These are phyloP conservation scores for Dolichallabes microphthalmus DNA, from an alignment of 2,113 vertebrate species.

Conservation along the genomic window DNA sequence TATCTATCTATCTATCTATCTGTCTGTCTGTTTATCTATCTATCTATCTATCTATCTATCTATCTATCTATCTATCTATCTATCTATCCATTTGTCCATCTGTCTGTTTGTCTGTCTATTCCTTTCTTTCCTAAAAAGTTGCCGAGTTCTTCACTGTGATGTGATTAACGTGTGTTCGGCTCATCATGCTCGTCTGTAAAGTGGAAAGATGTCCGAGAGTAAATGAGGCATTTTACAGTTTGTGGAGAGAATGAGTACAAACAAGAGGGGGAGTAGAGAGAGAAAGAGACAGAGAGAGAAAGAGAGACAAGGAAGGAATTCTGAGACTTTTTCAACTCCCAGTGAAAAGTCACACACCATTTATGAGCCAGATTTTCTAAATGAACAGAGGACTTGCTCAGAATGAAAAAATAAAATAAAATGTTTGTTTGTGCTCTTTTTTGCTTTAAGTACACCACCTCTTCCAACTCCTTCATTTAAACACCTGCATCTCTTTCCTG, in stretches of 20 bases:
- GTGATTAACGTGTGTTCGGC: not conserved
- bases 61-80: no score
- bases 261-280: not conserved
- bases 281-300: conserved; percentile 23
- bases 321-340: conserved; percentile 63
- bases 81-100: no score
- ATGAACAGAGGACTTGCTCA: conserved; percentile 71
- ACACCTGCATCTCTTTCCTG: not conserved
- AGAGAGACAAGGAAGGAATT: conserved; percentile 60
- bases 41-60: no score
- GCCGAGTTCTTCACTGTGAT: not conserved
- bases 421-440: conserved; percentile 31
- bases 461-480: not conserved
- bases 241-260: conserved; percentile 47
- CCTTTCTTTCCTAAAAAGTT: not conserved
- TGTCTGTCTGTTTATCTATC: no score
- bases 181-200: not conserved
- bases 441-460: not conserved
- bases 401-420: conserved; percentile 55
- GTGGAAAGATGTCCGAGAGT: not conserved
- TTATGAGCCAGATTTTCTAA: conserved; percentile 65
- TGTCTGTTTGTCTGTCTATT: no score
- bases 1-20: no score
- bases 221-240: conserved; percentile 48
- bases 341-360: conserved; percentile 75